These are phyloP conservation scores for Melieria picta DNA, from an alignment of 2,888 invertebrate genomes.

Conservation along the genomic window DNA sequence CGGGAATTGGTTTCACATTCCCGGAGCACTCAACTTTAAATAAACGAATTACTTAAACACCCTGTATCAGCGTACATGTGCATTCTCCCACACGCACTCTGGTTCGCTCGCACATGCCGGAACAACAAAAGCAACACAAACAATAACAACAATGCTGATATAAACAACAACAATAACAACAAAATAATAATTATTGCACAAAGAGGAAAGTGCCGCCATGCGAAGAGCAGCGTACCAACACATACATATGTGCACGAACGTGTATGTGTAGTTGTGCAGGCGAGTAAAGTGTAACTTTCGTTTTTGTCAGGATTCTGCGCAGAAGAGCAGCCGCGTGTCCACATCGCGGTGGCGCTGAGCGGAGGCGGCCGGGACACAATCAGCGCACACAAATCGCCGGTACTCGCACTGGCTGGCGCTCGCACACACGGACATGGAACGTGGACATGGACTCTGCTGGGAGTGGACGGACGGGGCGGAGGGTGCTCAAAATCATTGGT, in stretches of 20 bases:
- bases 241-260: no score
- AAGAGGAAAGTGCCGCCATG: no score
- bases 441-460: neutral
- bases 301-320: slow-evolving; percentile 31
- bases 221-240: no score
- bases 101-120: no score
- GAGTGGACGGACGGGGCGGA: slow-evolving; percentile 25
- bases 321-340: neutral
- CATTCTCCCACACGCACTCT: slow-evolving; percentile 4
- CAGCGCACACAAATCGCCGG: slow-evolving; percentile 28
- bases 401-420: slow-evolving; percentile 3
- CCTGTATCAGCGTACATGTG: slow-evolving; percentile 18
- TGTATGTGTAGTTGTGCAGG: no score
- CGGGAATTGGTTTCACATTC: no score
- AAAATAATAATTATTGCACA: no score
- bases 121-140: no score
- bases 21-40: no score
- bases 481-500: slow-evolving; percentile 39
- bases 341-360: no score
- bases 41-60: neutral
- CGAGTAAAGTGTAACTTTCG: slow-evolving; percentile 28
- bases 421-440: slow-evolving; percentile 9
- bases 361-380: slow-evolving; percentile 6
- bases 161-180: no score
- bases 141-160: no score